A percentile compares a stretch with the other conserved stretches of the same genome.
phyloP scores from a whole-genome alignment of 2,888 invertebrate genomes.

The Ametastegia equiseti region DNA sequence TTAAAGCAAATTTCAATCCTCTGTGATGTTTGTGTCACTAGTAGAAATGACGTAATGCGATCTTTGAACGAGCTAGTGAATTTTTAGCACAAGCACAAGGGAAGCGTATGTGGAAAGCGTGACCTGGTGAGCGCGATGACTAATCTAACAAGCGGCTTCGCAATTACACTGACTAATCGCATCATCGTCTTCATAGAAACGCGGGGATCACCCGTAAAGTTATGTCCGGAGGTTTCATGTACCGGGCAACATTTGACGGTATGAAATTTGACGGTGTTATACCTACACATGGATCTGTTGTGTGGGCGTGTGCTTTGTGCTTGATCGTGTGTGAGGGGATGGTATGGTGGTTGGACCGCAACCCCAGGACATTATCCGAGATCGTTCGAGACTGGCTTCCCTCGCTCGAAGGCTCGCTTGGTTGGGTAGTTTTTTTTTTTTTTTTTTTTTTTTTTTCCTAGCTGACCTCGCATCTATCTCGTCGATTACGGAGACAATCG shows the following conservation, averaged over 20 bases:
- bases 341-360: not conserved
- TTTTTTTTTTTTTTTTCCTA: not conserved
- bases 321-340: not conserved
- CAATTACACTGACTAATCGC: constrained; percentile 68
- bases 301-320: not conserved
- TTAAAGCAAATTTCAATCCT: not conserved
- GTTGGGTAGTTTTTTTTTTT: not conserved
- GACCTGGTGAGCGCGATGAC: constrained; percentile 49
- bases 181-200: constrained; percentile 67
- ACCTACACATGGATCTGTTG: not conserved
- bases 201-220: not conserved
- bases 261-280: not conserved
- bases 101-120: not conserved
- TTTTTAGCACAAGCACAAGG: not conserved
- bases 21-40: not conserved
- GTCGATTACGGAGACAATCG: constrained; percentile 32
- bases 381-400: not conserved
- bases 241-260: not conserved
- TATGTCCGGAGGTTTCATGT: not conserved
- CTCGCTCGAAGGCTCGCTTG: no score
- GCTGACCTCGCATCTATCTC: constrained; percentile 8
- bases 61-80: not conserved
- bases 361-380: constrained; percentile 9
- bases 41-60: not conserved
- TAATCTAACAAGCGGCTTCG: constrained; percentile 60